Percentiles rank a stretch among this genome's conserved stretches.
Conservation (phyloP, 2,113 vertebrate species). For the Pyrgilauda ruficollis region DNA sequence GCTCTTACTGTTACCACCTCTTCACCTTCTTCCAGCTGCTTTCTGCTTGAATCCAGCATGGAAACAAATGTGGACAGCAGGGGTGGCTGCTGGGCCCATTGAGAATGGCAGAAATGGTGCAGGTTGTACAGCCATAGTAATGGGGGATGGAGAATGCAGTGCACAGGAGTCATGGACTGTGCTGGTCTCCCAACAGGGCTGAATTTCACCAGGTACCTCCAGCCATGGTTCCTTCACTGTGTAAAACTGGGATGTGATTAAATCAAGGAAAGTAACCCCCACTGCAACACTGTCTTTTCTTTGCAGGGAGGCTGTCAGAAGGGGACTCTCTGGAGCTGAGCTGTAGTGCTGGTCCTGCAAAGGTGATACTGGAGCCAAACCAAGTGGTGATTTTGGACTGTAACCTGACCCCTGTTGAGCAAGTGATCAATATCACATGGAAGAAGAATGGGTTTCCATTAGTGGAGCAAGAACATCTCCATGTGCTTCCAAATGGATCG, state of each 20-base stretch:
- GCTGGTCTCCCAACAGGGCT: neutral
- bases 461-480: slow-evolving; percentile 71
- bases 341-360: slow-evolving; percentile 84
- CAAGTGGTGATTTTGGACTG: slow-evolving; percentile 84
- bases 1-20: neutral
- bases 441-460: slow-evolving; percentile 80
- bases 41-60: neutral
- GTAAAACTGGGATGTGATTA: neutral
- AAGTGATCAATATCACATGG: slow-evolving; percentile 85
- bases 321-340: slow-evolving; percentile 84
- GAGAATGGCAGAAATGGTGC: neutral
- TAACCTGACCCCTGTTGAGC: slow-evolving; percentile 74
- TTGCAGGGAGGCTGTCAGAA: slow-evolving; percentile 75
- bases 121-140: neutral
- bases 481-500: slow-evolving; percentile 82
- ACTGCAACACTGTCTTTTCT: neutral
- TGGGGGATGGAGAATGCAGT: neutral
- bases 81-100: neutral
- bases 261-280: neutral
- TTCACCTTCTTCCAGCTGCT: neutral
- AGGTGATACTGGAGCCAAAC: slow-evolving; percentile 82
- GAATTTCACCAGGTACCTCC: neutral
- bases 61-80: neutral
- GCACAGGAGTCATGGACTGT: neutral
- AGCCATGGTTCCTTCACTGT: fast-evolving